These are phyloP conservation scores for Lutraria rhynchaena DNA, from an alignment of 1,140 invertebrate genomes.

Conservation along the genomic window DNA sequence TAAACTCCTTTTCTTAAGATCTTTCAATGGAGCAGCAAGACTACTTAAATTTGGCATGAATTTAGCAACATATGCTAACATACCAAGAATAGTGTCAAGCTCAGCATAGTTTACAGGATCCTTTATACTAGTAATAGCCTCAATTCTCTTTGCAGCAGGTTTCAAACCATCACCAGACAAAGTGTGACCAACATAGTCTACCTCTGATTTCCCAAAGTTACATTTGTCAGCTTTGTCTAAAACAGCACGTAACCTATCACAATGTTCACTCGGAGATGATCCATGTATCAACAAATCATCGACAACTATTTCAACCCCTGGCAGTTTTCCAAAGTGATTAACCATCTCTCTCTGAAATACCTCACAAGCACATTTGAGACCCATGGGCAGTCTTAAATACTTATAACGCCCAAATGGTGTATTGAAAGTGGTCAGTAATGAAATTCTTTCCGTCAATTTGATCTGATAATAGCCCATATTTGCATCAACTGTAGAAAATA, in stretches of 20 bases:
- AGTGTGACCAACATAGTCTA: conserved; percentile 3
- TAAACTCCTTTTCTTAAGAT: conserved; percentile 29
- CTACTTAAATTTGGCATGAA: conserved; percentile 71
- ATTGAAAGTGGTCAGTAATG: conserved; percentile 52
- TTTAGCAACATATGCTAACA: conserved; percentile 80
- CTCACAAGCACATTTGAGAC: conserved; percentile 71
- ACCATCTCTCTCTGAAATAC: conserved; percentile 82
- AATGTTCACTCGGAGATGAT: conserved; percentile 54
- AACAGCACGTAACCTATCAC: conserved; percentile 67
- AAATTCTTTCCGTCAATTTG: conserved; percentile 22
- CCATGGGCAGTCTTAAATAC: conserved; percentile 62
- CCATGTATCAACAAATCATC: conserved; percentile 48
- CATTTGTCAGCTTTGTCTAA: conserved; percentile 67
- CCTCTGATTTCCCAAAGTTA: background rate
- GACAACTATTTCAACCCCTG: conserved; percentile 61
- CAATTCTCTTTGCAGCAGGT: conserved; percentile 79
- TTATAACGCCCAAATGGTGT: conserved; percentile 60
- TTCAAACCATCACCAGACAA: conserved; percentile 70
- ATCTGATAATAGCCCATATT: conserved; percentile 52
- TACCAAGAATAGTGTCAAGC: conserved; percentile 77
- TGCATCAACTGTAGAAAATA: conserved; percentile 15
- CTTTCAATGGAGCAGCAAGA: conserved; percentile 27
- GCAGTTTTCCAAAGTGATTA: conserved; percentile 59
- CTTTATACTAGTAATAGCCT: conserved; percentile 78
- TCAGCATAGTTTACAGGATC: conserved; percentile 75